phyloP scores from a whole-genome alignment of 30 jellyfish, hydroid and myxozoan species.

The Phacellophora camtschatica region DNA sequence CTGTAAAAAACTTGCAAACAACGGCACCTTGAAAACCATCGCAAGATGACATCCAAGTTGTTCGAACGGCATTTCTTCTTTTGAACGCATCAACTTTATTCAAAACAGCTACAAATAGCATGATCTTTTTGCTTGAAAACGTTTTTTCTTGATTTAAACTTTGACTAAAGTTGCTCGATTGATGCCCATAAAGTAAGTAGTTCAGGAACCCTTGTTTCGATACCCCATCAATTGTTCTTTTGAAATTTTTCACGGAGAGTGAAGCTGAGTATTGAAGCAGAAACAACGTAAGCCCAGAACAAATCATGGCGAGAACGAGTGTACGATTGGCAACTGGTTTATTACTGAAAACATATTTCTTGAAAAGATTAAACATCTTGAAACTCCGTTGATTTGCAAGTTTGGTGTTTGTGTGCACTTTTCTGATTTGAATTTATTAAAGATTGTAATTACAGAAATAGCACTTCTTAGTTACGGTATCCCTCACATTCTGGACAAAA shows the following conservation, averaged over 20 bases:
- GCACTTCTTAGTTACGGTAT: no score
- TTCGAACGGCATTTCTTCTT: conserved; percentile 70
- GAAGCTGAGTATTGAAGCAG: not conserved
- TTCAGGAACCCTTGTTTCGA: no score
- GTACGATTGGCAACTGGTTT: no score
- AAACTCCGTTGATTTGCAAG: no score
- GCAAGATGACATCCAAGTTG: conserved; percentile 84
- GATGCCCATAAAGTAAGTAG: no score
- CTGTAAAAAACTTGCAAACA: conserved; percentile 79
- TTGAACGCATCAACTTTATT: conserved; percentile 36
- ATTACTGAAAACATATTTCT: no score
- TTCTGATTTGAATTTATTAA: no score
- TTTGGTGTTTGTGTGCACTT: no score
- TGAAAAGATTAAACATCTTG: no score
- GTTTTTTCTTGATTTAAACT: not conserved
- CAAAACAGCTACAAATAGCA: conserved; percentile 70
- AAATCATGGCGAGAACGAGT: not conserved
- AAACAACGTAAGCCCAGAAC: not conserved
- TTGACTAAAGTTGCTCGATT: no score
- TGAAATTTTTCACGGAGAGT: not conserved
- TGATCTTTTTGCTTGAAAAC: not conserved
- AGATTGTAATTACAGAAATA: no score
- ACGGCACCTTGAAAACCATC: not conserved
- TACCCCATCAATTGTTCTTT: not conserved
- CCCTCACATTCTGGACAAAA: no score